Evolutionary conservation across 1,140 invertebrate genomes (phyloP), one percentile per base, ranked within the genome.

Genomic region (Matsumurasca onukii): DNA sequence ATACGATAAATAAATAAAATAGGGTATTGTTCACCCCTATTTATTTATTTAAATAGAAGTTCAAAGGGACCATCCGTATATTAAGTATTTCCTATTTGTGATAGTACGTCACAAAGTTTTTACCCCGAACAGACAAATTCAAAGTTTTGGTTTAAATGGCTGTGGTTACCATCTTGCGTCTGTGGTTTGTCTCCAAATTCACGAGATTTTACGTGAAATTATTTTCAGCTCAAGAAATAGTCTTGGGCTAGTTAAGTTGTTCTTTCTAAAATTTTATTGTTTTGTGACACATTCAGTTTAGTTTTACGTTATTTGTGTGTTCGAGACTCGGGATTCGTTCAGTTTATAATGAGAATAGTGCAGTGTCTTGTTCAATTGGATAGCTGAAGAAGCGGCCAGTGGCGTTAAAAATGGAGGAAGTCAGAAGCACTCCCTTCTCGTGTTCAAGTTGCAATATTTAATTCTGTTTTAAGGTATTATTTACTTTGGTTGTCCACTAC

Each of bases 141-240:
- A n/a, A n/a, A n/a, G n/a, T n/a, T n/a, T n/a, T n/a, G n/a, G n/a
- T n/a, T n/a, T n/a, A n/a, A n/a, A n/a, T n/a, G n/a, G n/a, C n/a
- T n/a, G n/a, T n/a, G n/a, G n/a, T n/a, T n/a, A n/a, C n/a, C n/a
- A n/a, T n/a, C n/a, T n/a, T n/a, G n/a, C n/a, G n/a, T 45, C 31
- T 65, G 13, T 65, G 31, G 62, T 48, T 59, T 17, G 17, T 72
- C 71, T 72, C 71, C 69, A 69, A 31, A n/a, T 70, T 66, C 30
- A 55, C 62, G 71, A 70, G 69, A 72, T 72, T 70, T 72, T 67
- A 72, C 71, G 71, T 64, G 51, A 70, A 70, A 70, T 67, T 72
- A 72, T 72, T 72, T 72, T 72, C 71, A 70, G 69, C 52, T 49
- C 62, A 66, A 57, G 66, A 48, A 17, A 67, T 49, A 68, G 61